Evolutionary conservation across 2,888 invertebrate species (phyloP).

Genomic region (Chorisops tibialis): DNA sequence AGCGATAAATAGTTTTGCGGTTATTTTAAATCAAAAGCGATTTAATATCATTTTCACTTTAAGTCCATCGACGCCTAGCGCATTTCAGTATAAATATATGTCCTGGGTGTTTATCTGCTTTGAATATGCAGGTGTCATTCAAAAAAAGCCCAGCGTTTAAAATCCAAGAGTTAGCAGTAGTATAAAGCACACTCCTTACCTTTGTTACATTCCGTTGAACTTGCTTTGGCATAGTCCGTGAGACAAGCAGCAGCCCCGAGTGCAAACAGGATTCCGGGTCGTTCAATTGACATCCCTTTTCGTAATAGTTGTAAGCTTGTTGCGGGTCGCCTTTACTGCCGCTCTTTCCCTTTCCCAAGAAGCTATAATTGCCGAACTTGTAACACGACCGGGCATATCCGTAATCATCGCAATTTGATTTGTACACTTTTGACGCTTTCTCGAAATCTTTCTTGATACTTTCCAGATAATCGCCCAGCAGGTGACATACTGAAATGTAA

Average conservation of each 20-base stretch:
- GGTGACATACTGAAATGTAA: conserved; percentile 72
- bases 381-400: conserved; percentile 83
- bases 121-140: too few relatives aligned
- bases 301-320: conserved; percentile 69
- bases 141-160: not conserved
- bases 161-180: not conserved
- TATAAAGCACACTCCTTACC: conserved; percentile 53
- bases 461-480: conserved; percentile 89
- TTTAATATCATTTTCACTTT: too few relatives aligned
- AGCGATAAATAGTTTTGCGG: too few relatives aligned
- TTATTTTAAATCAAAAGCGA: too few relatives aligned
- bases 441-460: conserved; percentile 76
- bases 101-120: too few relatives aligned
- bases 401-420: conserved; percentile 82
- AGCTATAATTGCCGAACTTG: conserved; percentile 74
- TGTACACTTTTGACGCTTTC: conserved; percentile 77
- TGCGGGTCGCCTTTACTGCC: conserved; percentile 57
- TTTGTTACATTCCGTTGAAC: conserved; percentile 59
- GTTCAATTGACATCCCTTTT: conserved; percentile 72
- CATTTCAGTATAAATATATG: too few relatives aligned
- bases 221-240: conserved; percentile 56
- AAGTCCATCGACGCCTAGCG: too few relatives aligned
- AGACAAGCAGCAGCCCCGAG: conserved; percentile 67
- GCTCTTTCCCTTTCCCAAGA: conserved; percentile 62
- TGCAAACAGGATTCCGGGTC: conserved; percentile 72